phyloP scores from a whole-genome alignment of 2,797 vertebrate species.

The Phoxinus dragarum region DNA sequence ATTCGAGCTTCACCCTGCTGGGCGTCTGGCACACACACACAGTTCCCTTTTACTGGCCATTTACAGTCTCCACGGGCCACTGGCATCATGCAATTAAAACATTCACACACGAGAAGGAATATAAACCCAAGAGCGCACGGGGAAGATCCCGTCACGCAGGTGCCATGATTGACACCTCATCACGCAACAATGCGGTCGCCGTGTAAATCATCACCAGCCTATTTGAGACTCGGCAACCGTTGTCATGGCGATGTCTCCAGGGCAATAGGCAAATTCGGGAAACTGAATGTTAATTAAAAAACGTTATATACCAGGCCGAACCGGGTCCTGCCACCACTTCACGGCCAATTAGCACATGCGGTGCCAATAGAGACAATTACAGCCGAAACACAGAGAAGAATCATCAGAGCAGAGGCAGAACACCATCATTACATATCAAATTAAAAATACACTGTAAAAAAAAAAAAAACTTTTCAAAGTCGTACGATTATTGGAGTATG shows the following conservation, averaged over 20 bases:
- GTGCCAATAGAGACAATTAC: slow-evolving; percentile 7
- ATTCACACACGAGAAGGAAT: background rate
- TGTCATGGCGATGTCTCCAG: slow-evolving; percentile 30
- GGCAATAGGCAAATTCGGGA: slow-evolving; percentile 17
- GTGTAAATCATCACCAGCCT: background rate
- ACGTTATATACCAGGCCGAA: slow-evolving; percentile 42
- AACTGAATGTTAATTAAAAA: slow-evolving; percentile 59
- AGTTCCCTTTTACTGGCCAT: slow-evolving; percentile 36
- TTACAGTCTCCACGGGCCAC: slow-evolving; percentile 38
- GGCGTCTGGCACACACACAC: slow-evolving; percentile 25
- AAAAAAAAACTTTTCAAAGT: background rate
- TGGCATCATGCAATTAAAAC: slow-evolving; percentile 12
- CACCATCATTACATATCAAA: background rate
- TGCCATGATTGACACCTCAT: background rate
- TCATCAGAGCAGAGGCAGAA: background rate
- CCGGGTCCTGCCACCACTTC: background rate
- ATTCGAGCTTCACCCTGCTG: background rate
- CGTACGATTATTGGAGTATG: background rate
- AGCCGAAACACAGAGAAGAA: background rate
- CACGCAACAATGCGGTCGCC: background rate
- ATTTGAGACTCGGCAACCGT: background rate
- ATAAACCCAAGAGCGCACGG: background rate
- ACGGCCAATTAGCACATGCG: slow-evolving; percentile 24
- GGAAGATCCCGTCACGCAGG: background rate
- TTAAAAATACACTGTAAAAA: background rate